A percentile compares a stretch with the other conserved stretches of the same genome.
Evolutionary conservation across 2,797 vertebrate species (phyloP).

Genomic region (Geotrypetes seraphini): DNA sequence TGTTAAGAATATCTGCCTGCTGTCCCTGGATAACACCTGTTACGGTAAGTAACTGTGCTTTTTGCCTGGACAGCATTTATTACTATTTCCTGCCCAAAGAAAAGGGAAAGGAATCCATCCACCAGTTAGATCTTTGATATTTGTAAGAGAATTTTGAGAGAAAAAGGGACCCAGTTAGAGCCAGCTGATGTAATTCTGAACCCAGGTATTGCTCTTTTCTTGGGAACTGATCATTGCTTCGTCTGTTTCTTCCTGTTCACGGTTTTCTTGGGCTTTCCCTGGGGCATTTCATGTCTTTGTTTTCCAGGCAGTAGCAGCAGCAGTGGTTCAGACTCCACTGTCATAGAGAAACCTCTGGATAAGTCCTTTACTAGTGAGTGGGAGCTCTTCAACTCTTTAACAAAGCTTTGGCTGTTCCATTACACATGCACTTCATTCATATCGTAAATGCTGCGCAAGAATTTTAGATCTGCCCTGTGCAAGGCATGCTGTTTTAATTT

Average conservation of each 20-base stretch:
- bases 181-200: too few species aligned
- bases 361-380: conserved; percentile 83
- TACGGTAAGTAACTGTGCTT: too few species aligned
- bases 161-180: too few species aligned
- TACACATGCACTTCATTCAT: conserved; percentile 38
- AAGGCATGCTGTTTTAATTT: conserved; percentile 51
- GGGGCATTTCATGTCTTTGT: conserved; percentile 57
- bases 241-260: conserved; percentile 40
- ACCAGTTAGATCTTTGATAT: too few species aligned
- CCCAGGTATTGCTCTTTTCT: conserved; percentile 24
- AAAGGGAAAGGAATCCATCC: too few species aligned
- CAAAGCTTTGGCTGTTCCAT: conserved; percentile 53
- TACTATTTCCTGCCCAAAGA: too few species aligned
- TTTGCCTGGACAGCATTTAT: too few species aligned
- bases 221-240: conserved; percentile 28
- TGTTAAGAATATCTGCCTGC: too few species aligned
- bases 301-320: conserved; percentile 80
- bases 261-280: conserved; percentile 36
- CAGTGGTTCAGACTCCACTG: conserved; percentile 71
- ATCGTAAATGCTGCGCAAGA: conserved; percentile 33
- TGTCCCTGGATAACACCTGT: too few species aligned
- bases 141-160: too few species aligned
- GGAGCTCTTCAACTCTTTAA: conserved; percentile 57
- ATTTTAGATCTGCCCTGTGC: conserved; percentile 21
- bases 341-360: conserved; percentile 72